Percentiles rank a stretch among this genome's conserved stretches.
phyloP scores from a whole-genome alignment of 2,888 invertebrate species.

The Drosophila cyrtoloma region DNA sequence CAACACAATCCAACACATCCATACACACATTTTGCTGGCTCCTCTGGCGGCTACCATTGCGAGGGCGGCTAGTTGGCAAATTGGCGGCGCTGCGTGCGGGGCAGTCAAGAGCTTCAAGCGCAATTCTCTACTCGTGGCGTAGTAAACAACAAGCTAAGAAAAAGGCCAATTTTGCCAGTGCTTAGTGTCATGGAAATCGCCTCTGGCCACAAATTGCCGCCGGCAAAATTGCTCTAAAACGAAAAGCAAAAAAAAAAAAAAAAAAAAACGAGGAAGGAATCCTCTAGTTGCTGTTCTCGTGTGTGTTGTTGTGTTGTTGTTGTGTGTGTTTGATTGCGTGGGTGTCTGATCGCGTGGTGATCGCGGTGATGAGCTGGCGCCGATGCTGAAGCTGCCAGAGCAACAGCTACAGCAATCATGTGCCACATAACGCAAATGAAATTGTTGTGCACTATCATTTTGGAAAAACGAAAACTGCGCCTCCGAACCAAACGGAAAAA shows the following conservation, averaged over 20 bases:
- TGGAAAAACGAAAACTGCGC: slow-evolving; percentile 84
- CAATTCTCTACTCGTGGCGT: slow-evolving; percentile 47
- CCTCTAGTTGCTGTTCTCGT: background rate
- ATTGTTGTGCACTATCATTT: slow-evolving; percentile 81
- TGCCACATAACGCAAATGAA: slow-evolving; percentile 82
- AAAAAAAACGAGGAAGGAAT: background rate
- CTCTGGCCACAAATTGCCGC: slow-evolving; percentile 47
- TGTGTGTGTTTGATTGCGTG: slow-evolving; percentile 16
- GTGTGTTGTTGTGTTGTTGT: background rate
- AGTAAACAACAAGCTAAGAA: slow-evolving; percentile 24
- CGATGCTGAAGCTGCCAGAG: slow-evolving; percentile 48
- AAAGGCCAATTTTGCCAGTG: slow-evolving; percentile 29
- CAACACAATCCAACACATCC: slow-evolving; percentile 5
- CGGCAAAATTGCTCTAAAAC: slow-evolving; percentile 48
- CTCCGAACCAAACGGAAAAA: slow-evolving; percentile 84
- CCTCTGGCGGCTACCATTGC: slow-evolving; percentile 46
- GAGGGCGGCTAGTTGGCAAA: slow-evolving; percentile 74
- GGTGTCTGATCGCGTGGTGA: slow-evolving; percentile 16
- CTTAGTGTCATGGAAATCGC: slow-evolving; percentile 40
- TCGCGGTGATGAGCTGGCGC: slow-evolving; percentile 38
- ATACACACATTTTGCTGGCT: slow-evolving; percentile 49
- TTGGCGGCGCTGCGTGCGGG: slow-evolving; percentile 69
- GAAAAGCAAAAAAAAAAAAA: background rate
- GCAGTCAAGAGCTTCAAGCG: slow-evolving; percentile 49
- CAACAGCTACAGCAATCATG: slow-evolving; percentile 81